phyloP scores from a whole-genome alignment of 2,888 invertebrate genomes.

The Erebia epiphron region DNA sequence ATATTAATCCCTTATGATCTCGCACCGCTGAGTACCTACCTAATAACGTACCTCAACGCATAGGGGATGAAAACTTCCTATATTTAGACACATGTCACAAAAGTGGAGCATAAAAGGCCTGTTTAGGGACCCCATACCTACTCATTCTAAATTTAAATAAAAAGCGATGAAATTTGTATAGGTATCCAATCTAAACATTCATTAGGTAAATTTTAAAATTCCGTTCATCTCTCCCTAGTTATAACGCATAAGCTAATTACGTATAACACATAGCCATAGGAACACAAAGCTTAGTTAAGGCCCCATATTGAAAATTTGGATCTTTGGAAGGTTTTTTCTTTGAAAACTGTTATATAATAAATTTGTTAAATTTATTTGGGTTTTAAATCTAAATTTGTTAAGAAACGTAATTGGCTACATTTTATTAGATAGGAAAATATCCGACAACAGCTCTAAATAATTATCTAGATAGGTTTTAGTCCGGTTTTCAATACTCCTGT shows the following conservation, averaged over 20 bases:
- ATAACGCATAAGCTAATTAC: constrained; percentile 81
- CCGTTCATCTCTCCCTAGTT: constrained; percentile 63
- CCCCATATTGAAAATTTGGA: too few relatives aligned
- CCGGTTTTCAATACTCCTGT: too few relatives aligned
- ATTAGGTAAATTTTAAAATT: constrained; percentile 70
- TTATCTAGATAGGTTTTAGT: too few relatives aligned
- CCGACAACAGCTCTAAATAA: too few relatives aligned
- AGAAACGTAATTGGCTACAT: too few relatives aligned
- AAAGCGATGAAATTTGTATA: constrained; percentile 64
- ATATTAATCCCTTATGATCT: constrained; percentile 27
- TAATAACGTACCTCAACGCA: constrained; percentile 19
- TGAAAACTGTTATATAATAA: too few relatives aligned
- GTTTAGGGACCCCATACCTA: constrained; percentile 55
- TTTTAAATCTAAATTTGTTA: too few relatives aligned
- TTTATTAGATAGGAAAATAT: too few relatives aligned
- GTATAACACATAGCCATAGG: constrained; percentile 69
- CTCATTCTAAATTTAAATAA: constrained; percentile 73
- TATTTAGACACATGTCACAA: constrained; percentile 76
- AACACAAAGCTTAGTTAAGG: constrained; percentile 55
- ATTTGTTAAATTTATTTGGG: too few relatives aligned
- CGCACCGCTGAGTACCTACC: constrained; percentile 14
- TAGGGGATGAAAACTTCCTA: constrained; percentile 41
- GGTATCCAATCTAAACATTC: constrained; percentile 80
- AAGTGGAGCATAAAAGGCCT: constrained; percentile 53
- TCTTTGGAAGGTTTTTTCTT: too few relatives aligned